Evolutionary conservation across 2,797 vertebrate species (phyloP), one percentile per base, ranked within the genome.

Genomic region (Scomberomorus guttatus): DNA sequence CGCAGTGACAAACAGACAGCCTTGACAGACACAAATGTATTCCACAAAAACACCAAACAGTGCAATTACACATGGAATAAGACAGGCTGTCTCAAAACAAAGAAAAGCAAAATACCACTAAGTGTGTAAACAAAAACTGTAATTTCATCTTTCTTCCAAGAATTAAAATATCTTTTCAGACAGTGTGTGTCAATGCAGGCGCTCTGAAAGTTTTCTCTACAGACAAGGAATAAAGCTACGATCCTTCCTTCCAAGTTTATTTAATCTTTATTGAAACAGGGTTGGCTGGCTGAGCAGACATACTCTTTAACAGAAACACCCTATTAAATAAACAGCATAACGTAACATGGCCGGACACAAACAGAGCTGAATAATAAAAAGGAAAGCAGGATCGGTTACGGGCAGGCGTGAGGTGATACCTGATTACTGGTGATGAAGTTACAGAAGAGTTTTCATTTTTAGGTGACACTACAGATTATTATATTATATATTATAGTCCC

Each of bases 1-100:
- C 6, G 17, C 17, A 20, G 46, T n/a, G 17, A 46, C 5, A 50
- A 20, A 50, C 46, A 27, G 60, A 50, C 18, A 24, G 60, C 15
- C 2, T 12, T 80, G 64, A 74, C 18, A 11, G 50, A 62, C 77
- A 64, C 72, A 69, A 62, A 79, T 81, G 79, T 57, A 63, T 68
- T 81, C 79, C 37, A 54, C 72, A 66, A 32, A 72, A 69, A 54
- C 2, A 42, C 22, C 75, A 39, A 56, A 60, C 71, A 2, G 57
- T 27, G 57, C 46, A 54, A 61, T 86, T 80, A 81, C 58, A 75
- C 63, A 60, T 50, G 62, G 78, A 74, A 42, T 29, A 62, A 63
- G 56, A 66, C 18, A 11, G 9, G 0, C 65, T 14, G 22, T 54
- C 52, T 34, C 42, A 44, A 65, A 69, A 73, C 20, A 17, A 69